Evolutionary conservation across 2,113 vertebrate species (phyloP), one percentile per base, ranked within the genome.

Genomic region (Poeciliopsis retropinna): DNA sequence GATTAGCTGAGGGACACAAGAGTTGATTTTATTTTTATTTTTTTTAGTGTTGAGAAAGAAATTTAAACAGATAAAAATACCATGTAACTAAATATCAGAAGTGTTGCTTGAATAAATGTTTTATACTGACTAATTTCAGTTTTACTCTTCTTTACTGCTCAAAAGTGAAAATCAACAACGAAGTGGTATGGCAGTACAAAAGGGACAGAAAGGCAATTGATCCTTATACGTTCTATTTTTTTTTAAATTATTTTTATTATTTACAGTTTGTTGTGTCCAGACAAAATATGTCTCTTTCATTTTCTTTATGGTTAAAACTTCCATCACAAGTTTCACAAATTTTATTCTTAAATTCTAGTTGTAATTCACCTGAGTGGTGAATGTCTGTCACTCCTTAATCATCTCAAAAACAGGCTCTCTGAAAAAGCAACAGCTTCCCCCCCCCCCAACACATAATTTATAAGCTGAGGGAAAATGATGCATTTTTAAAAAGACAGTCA

Each of bases 1-100:
- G 63, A 72, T 75, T 39, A 17, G 19, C 70, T 72, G 73, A 72
- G 51, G 28, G 51, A 69, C 71, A 37, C 34, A 11, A 11, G 34
- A 37, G 34, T 11, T 37, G 34, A 37, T 37, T 37, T 37, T 37
- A 11, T 27, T 39, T 61, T 60, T 10, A 0, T 57, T 10, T 7
- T n/a, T 82, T 27, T 82, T 27, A 34, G 60, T 25, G 3, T 69
- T 25, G 62, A 77, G 30, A 27, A 66, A 65, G 31, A 25, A 57
- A 57, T n/a, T 57, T 22, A 54, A 54, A n/a, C 25, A 10, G 25
- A n/a, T 1, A n/a, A 47, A 47, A 47, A 47, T 5, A 47, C 14
- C 44, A 19, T 19, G 17, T 7, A 5, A 47, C 44, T 5, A 47
- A 47, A 47, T 7, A 19, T 17, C 44, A 17, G 44, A 47, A 47